These are phyloP conservation scores for Apodemus sylvaticus DNA, from an alignment of 2,113 vertebrate species.

Conservation along the genomic window DNA sequence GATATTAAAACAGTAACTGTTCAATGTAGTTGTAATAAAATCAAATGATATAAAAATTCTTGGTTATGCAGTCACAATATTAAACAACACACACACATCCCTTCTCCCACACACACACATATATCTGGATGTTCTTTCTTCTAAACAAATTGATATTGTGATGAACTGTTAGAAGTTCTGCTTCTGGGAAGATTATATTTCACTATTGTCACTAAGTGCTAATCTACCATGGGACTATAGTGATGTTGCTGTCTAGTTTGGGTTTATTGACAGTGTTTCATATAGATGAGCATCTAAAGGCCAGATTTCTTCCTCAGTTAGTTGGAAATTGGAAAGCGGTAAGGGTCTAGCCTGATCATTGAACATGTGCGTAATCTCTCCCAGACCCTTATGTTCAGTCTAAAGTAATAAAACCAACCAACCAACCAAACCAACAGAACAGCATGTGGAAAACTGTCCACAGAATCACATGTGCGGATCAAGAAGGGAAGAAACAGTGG, in stretches of 20 bases:
- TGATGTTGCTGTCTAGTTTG: background rate
- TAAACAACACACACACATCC: too few relatives aligned
- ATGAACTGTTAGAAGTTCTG: background rate
- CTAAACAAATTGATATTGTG: background rate
- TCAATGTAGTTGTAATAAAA: background rate
- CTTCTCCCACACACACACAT: too few relatives aligned
- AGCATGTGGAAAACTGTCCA: background rate
- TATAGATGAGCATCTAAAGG: slow-evolving; percentile 7
- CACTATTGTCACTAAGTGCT: background rate
- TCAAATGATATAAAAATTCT: background rate
- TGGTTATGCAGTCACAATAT: background rate
- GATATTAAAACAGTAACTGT: background rate
- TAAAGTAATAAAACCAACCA: background rate
- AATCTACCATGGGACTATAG: background rate
- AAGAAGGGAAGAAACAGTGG: background rate
- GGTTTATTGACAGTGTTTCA: background rate
- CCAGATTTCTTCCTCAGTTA: background rate
- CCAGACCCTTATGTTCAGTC: background rate
- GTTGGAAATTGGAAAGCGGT: background rate
- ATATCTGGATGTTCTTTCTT: background rate
- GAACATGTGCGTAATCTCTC: background rate
- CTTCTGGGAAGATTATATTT: background rate
- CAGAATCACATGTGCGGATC: background rate
- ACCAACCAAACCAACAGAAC: background rate
- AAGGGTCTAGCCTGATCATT: background rate